These are phyloP conservation scores for Ametastegia equiseti DNA, from an alignment of 2,888 invertebrate genomes.

Conservation along the genomic window DNA sequence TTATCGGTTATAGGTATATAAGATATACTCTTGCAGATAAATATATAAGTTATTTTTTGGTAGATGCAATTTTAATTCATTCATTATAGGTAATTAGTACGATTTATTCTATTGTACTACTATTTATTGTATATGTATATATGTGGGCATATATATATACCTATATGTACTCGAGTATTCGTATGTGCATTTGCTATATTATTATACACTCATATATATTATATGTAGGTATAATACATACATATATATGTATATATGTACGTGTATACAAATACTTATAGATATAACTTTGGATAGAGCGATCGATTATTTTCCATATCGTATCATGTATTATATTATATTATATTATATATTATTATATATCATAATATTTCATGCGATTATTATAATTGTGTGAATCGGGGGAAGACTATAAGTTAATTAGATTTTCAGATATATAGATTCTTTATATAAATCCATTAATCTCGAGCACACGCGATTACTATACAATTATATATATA, in stretches of 20 bases:
- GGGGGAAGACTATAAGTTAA: slow-evolving; percentile 23
- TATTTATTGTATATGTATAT: too few species aligned
- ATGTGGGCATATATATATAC: too few species aligned
- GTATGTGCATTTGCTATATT: slow-evolving; percentile 30
- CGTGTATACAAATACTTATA: too few species aligned
- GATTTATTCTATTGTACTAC: slow-evolving; percentile 50
- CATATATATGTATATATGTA: slow-evolving; percentile 19
- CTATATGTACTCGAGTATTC: too few species aligned
- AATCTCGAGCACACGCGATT: slow-evolving; percentile 21
- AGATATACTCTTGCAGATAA: not conserved
- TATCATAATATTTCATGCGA: slow-evolving; percentile 9
- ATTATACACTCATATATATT: not conserved
- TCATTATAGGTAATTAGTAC: slow-evolving; percentile 47
- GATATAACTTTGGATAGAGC: too few species aligned
- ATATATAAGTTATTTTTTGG: slow-evolving; percentile 67
- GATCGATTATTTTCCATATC: not conserved
- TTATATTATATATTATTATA: not conserved
- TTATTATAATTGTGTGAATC: not conserved
- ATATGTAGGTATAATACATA: not conserved
- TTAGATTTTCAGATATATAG: slow-evolving; percentile 1
- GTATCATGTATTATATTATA: not conserved
- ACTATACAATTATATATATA: not conserved
- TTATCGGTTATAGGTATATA: not conserved
- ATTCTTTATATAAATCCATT: slow-evolving; percentile 29
- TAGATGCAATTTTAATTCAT: slow-evolving; percentile 63